Conservation (phyloP, 2,113 vertebrate species). For the Neogale vison region DNA sequence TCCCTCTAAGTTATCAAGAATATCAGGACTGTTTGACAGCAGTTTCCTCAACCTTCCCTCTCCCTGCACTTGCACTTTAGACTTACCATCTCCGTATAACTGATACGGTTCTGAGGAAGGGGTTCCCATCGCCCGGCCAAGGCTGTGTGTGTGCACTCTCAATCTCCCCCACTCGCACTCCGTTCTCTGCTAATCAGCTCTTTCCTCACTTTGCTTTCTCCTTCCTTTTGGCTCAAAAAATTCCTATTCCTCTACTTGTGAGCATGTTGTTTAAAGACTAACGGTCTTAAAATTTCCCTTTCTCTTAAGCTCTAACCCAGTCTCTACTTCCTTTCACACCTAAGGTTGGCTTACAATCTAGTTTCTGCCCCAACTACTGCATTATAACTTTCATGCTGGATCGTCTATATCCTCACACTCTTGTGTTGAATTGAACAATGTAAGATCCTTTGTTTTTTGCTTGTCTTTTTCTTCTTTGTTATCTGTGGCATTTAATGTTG, state of each 20-base stretch:
- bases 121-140: not conserved
- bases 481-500: not conserved
- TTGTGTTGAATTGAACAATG: not conserved
- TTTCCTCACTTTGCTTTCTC: not conserved
- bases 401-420: not conserved
- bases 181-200: not conserved
- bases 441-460: not conserved
- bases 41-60: not conserved
- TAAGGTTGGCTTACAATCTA: not conserved
- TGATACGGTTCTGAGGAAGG: accelerated
- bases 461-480: not conserved
- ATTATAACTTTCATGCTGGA: not conserved
- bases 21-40: not conserved
- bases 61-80: no score
- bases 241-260: not conserved
- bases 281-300: not conserved
- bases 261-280: not conserved
- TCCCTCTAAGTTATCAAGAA: not conserved
- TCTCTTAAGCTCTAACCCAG: not conserved
- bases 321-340: not conserved
- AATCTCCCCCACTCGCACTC: not conserved
- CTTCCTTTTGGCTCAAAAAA: not conserved
- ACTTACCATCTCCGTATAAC: not conserved
- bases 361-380: not conserved
- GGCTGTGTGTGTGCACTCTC: not conserved